Conservation (phyloP, 2,797 vertebrate species). For the Micropoecilia bifurca region DNA sequence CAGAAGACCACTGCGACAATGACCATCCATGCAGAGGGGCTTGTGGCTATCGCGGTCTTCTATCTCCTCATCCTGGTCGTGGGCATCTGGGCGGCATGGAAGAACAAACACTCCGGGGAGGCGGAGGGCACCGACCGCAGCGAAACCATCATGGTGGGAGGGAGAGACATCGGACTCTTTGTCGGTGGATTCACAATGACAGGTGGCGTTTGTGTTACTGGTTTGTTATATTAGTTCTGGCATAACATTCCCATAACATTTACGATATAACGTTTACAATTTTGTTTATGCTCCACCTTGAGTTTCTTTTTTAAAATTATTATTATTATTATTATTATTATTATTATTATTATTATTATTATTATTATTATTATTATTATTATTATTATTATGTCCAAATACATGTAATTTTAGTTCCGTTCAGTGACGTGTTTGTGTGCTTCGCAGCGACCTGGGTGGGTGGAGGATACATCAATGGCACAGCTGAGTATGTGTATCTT, state of each 20-base stretch:
- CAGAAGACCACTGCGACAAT: slow-evolving; percentile 72
- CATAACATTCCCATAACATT: not conserved
- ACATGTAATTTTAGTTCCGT: not conserved
- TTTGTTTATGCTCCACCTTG: not conserved
- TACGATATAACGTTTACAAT: not conserved
- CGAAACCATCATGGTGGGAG: slow-evolving; percentile 96
- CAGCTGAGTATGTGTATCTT: slow-evolving; percentile 95
- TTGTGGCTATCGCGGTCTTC: slow-evolving; percentile 94
- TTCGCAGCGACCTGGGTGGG: slow-evolving; percentile 97
- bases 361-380: not conserved
- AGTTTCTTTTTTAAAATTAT: not conserved
- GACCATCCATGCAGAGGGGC: slow-evolving; percentile 93
- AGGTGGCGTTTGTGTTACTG: slow-evolving; percentile 74
- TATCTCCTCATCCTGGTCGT: slow-evolving; percentile 93
- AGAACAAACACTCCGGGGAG: slow-evolving; percentile 92
- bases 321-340: not conserved
- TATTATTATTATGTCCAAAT: not conserved
- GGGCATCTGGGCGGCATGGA: slow-evolving; percentile 99
- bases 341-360: not conserved
- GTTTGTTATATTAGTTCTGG: not conserved
- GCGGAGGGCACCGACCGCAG: slow-evolving; percentile 87
- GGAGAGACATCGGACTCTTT: slow-evolving; percentile 94
- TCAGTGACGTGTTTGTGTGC: not conserved
- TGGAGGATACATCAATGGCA: slow-evolving; percentile 98
- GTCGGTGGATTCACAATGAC: slow-evolving; percentile 99